Percentiles rank a stretch among this genome's conserved stretches.
These are phyloP conservation scores for Isaurus tuberculatus DNA, from an alignment of 92 coral and sea anemone genomes.

Conservation along the genomic window DNA sequence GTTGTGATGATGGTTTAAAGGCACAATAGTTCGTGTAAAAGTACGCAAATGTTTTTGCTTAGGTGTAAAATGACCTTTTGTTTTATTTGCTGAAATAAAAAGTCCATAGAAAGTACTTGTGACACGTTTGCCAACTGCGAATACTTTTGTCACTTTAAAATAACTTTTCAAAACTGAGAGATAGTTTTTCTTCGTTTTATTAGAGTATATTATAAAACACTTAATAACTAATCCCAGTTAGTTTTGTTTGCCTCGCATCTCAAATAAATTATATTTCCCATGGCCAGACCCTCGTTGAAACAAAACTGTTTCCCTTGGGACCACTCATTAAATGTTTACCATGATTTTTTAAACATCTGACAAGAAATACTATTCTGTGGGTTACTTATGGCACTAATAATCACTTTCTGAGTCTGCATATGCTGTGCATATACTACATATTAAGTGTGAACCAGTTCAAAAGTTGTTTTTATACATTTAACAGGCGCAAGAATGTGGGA, in stretches of 20 bases:
- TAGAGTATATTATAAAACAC: slow-evolving; percentile 4
- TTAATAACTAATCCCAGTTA: slow-evolving; percentile 1
- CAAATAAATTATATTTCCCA: slow-evolving; percentile 2
- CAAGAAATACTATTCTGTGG: neutral
- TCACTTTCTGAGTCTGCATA: neutral
- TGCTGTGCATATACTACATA: slow-evolving; percentile 13
- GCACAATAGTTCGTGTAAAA: neutral
- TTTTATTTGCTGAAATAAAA: neutral
- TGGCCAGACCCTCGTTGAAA: neutral
- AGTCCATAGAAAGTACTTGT: neutral
- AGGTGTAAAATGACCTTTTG: neutral
- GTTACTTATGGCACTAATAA: slow-evolving; percentile 4
- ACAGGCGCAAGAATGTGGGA: slow-evolving; percentile 54
- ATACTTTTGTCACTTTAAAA: slow-evolving; percentile 5
- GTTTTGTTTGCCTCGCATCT: slow-evolving; percentile 3
- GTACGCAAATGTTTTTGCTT: slow-evolving; percentile 7
- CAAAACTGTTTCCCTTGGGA: slow-evolving; percentile 15
- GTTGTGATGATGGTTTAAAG: neutral
- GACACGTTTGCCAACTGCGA: slow-evolving; percentile 3
- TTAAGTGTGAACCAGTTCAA: neutral
- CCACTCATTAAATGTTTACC: slow-evolving; percentile 3
- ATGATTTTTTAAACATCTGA: neutral
- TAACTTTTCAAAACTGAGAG: slow-evolving; percentile 2
- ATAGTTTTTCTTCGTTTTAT: neutral
- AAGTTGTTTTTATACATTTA: slow-evolving; percentile 16